Conservation (phyloP, 1,140 invertebrate species). For the Papilio dardanus region DNA sequence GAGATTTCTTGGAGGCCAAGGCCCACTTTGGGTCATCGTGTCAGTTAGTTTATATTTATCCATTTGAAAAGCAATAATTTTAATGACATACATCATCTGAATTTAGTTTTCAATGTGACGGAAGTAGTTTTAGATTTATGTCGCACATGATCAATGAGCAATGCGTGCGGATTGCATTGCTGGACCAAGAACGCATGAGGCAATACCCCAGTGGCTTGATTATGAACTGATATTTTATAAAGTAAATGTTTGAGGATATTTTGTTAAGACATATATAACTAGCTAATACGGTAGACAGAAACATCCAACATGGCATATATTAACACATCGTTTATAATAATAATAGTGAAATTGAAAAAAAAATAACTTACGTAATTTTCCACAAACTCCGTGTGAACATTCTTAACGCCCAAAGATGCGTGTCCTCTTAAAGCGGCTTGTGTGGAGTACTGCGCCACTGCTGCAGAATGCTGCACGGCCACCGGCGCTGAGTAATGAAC, state of each 20-base stretch:
- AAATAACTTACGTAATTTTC: conserved; percentile 83
- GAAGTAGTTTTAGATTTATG: conserved; percentile 34
- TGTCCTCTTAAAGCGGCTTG: conserved; percentile 33
- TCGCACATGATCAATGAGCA: conserved; percentile 46
- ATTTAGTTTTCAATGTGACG: conserved; percentile 49
- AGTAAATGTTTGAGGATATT: not conserved
- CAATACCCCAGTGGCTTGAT: conserved; percentile 45
- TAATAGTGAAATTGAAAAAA: not conserved
- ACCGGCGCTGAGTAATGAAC: conserved; percentile 47
- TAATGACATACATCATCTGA: conserved; percentile 36
- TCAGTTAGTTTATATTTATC: too few species aligned
- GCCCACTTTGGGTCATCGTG: too few species aligned
- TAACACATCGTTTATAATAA: not conserved
- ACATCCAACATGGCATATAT: not conserved
- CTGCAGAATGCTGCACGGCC: conserved; percentile 38
- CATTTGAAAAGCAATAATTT: too few species aligned
- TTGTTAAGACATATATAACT: too few species aligned
- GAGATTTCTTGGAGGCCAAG: too few species aligned
- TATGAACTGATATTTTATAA: not conserved
- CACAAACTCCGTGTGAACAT: conserved; percentile 82
- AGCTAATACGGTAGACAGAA: too few species aligned
- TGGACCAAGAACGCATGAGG: conserved; percentile 48
- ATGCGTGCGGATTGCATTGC: conserved; percentile 55
- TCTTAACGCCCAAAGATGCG: conserved; percentile 68
- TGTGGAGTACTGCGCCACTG: conserved; percentile 43